Base-by-base conservation (phyloP, 2,888 invertebrate genomes). In the Nephrotoma guestfalica region DNA sequence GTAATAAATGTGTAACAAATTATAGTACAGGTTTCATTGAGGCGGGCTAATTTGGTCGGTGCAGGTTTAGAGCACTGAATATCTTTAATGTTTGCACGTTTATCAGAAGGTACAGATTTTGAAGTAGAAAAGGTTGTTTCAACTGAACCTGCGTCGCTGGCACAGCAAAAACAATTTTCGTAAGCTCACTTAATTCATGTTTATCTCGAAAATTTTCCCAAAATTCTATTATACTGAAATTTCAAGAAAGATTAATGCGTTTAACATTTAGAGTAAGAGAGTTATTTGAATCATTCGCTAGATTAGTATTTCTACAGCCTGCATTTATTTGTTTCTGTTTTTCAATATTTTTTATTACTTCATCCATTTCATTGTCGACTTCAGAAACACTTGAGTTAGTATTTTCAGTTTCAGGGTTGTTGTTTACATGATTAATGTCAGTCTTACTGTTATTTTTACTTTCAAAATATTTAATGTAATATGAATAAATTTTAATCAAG, bases 401-500 rank as follows among this genome's bases (percentile, higher is more conserved):
- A 57, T 57, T 15, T 57, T 57, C 57, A 57, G 57, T 6, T n/a
- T n/a, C n/a, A n/a, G n/a, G n/a, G 5, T 57, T 57, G 57, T 57
- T 57, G 57, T 15, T 57, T 15, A 57, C 57, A 57, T 57, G 57
- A 57, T 57, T 57, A 57, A 57, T 57, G 57, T 57, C 57, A 57
- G 57, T 57, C 57, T 57, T 57, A 57, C 57, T 57, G 57, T 57
- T 57, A 15, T 57, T 57, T 57, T 57, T 11, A 57, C 13, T 57
- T 57, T 57, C 57, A 57, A 57, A 57, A 57, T 57, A 57, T 57
- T 57, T 57, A 57, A 15, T 15, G 57, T 57, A 57, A 11, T 57
- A 57, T 85, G 41, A 43, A 85, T 85, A 15, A 85, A 85, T 85
- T 85, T 85, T 85, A 15, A 85, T 40, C 43, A 85, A 45, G 43